Percentiles rank a stretch among this genome's conserved stretches.
These are phyloP conservation scores for Sinocyclocheilus anophthalmus DNA, from an alignment of 2,113 vertebrate genomes.

Conservation along the genomic window DNA sequence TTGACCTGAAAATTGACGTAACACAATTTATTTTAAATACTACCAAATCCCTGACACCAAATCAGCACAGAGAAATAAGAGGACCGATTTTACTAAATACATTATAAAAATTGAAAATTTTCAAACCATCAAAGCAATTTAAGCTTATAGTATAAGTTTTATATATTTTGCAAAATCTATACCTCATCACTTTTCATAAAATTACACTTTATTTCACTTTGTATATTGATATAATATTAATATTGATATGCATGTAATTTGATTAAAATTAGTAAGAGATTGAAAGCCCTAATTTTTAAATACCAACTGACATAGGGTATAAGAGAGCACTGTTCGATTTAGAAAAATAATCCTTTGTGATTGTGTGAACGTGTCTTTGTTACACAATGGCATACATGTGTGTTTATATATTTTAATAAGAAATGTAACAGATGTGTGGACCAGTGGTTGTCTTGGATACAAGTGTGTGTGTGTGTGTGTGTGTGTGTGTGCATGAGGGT, in stretches of 20 bases:
- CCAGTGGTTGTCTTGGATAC: slow-evolving; percentile 16
- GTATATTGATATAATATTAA: neutral
- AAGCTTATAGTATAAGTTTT: neutral
- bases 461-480: slow-evolving; percentile 48
- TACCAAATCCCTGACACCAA: neutral
- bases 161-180: neutral
- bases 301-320: neutral
- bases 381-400: slow-evolving; percentile 55
- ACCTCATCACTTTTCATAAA: neutral
- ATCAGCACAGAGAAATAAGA: neutral
- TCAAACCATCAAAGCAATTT: neutral
- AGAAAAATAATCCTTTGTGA: slow-evolving; percentile 77
- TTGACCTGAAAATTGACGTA: slow-evolving; percentile 5
- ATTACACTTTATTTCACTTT: neutral
- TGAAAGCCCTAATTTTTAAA: neutral
- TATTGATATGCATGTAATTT: neutral
- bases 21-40: neutral
- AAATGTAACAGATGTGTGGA: slow-evolving; percentile 40
- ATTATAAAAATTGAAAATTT: neutral
- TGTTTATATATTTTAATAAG: slow-evolving; percentile 45
- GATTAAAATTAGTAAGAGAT: neutral
- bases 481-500: slow-evolving; percentile 62
- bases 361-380: slow-evolving; percentile 74
- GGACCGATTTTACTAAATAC: neutral
- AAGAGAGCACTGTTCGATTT: slow-evolving; percentile 79